Conservation (phyloP, 2,797 vertebrate species). For the Alauda arvensis region DNA sequence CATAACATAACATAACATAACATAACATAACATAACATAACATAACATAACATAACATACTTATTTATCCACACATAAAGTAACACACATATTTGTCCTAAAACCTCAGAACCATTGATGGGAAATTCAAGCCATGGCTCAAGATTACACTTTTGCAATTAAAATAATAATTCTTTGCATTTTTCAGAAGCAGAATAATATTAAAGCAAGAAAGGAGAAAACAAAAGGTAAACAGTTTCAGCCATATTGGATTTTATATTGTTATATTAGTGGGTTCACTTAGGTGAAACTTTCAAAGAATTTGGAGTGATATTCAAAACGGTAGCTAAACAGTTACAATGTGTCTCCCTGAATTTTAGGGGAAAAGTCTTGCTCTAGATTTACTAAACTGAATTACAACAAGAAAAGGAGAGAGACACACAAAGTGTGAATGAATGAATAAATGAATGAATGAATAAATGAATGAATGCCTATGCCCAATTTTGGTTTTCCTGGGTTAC, state of each 20-base stretch:
- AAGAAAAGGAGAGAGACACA: not conserved
- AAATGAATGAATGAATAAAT: not conserved
- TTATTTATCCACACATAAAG: too few species aligned
- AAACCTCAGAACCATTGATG: not conserved
- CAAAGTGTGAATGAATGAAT: not conserved
- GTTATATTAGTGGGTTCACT: not conserved
- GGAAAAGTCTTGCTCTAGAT: not conserved
- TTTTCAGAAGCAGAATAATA: slow-evolving; percentile 65
- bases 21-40: not conserved
- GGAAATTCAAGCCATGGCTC: not conserved
- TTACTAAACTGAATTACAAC: not conserved
- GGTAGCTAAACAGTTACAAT: not conserved
- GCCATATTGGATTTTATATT: not conserved
- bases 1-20: not conserved
- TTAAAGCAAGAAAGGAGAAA: slow-evolving; percentile 70
- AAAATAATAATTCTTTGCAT: not conserved
- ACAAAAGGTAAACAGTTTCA: slow-evolving; percentile 66
- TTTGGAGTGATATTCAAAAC: not conserved
- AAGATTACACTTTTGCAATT: not conserved
- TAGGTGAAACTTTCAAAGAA: not conserved
- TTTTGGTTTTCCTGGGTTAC: not conserved
- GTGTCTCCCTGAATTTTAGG: not conserved
- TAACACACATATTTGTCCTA: not conserved
- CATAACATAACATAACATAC: not conserved
- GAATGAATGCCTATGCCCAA: not conserved